phyloP scores from a whole-genome alignment of 2,113 vertebrate genomes.

The Arothron firmamentum region DNA sequence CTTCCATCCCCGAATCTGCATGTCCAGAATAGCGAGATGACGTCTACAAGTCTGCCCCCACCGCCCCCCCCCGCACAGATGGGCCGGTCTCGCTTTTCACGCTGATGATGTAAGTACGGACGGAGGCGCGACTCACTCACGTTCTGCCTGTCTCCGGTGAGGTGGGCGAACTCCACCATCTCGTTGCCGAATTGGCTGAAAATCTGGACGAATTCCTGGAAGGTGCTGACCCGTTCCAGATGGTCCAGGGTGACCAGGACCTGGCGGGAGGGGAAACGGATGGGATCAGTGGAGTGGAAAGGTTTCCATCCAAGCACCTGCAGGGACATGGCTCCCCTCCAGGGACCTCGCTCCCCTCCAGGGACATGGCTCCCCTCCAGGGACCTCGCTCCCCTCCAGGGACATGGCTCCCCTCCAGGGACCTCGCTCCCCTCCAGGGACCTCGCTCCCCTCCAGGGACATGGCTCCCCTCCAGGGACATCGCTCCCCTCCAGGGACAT shows the following conservation, averaged over 20 bases:
- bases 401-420: no score
- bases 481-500: no score
- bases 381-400: no score
- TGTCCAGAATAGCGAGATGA: conserved; percentile 16
- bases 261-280: conserved; percentile 63
- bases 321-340: background rate
- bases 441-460: no score
- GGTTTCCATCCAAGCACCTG: no score
- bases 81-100: no score
- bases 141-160: conserved; percentile 97
- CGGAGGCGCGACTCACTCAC: conserved; percentile 73
- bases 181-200: conserved; percentile 99
- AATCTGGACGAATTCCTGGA: conserved; percentile 99
- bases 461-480: background rate
- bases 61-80: no score
- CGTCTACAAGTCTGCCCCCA: conserved; percentile 7
- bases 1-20: conserved; percentile 18
- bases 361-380: background rate
- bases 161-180: conserved; percentile 99
- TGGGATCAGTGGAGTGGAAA: background rate
- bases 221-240: conserved; percentile 92
- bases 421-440: background rate
- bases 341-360: no score
- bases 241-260: conserved; percentile 94
- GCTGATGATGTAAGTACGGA: background rate